phyloP scores from a whole-genome alignment of 2,797 vertebrate species.

The Falco berigora region DNA sequence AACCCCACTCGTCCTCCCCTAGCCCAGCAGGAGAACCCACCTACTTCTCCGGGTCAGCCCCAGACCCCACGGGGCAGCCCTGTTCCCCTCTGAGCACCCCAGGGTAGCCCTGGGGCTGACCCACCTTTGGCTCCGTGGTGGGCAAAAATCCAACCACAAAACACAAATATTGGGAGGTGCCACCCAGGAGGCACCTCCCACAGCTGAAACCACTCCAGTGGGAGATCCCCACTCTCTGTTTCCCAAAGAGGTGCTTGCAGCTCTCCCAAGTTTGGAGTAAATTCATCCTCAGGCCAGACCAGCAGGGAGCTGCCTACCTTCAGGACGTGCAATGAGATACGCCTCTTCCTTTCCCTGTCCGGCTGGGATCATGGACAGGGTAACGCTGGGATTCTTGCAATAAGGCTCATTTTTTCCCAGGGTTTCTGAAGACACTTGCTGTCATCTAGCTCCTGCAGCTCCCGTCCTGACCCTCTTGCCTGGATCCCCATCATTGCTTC shows the following conservation, averaged over 20 bases:
- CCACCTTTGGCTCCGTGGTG: neutral
- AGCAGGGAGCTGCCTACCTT: neutral
- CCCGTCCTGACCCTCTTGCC: neutral
- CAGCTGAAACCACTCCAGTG: rapidly evolving
- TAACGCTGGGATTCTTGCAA: neutral
- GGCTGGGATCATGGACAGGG: neutral
- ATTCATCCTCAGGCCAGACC: neutral
- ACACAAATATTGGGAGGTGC: neutral
- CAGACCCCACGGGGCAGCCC: neutral
- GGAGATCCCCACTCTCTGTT: rapidly evolving
- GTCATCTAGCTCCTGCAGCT: neutral
- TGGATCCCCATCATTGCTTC: neutral
- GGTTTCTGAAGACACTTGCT: neutral
- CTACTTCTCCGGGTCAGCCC: neutral
- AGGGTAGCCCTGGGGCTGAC: neutral
- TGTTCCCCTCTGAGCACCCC: neutral
- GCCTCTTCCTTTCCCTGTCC: neutral
- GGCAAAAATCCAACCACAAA: neutral
- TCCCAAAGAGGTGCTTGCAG: neutral
- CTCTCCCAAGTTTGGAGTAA: neutral
- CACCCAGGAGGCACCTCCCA: neutral
- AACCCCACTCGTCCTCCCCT: rapidly evolving
- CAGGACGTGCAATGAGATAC: neutral
- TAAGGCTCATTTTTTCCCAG: neutral
- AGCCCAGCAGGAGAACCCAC: neutral